A percentile compares a stretch with the other conserved stretches of the same genome.
phyloP scores from a whole-genome alignment of 1,140 invertebrate genomes.

The Riptortus pedestris region DNA sequence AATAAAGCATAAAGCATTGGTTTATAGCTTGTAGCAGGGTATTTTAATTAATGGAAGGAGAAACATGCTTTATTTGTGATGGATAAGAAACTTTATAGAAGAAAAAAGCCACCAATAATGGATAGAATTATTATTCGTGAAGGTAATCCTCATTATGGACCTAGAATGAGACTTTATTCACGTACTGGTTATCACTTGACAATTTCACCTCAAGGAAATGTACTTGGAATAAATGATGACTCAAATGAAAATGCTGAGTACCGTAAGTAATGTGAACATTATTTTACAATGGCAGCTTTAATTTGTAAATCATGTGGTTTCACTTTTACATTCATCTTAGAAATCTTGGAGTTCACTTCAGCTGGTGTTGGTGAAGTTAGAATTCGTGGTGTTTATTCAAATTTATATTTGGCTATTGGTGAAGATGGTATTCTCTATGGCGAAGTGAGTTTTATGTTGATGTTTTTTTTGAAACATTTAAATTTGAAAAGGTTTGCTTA shows the following conservation, averaged over 20 bases:
- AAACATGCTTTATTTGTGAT: no score
- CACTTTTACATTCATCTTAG: conserved; percentile 38
- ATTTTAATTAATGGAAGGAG: no score
- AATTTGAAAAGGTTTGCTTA: no score
- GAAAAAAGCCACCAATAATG: background rate
- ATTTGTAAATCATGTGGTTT: background rate
- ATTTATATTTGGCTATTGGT: conserved; percentile 50
- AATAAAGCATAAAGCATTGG: no score
- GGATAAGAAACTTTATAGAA: no score
- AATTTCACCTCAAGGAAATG: conserved; percentile 43
- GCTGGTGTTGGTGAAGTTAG: conserved; percentile 44
- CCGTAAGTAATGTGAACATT: background rate
- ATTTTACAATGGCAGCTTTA: background rate
- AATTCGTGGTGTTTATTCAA: conserved; percentile 46
- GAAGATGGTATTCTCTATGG: conserved; percentile 49
- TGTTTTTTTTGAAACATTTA: no score
- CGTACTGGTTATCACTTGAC: conserved; percentile 46
- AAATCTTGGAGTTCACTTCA: conserved; percentile 44
- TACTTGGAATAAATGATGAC: conserved; percentile 42
- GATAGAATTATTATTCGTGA: background rate
- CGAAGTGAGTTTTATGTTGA: conserved; percentile 43
- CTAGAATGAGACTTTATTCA: conserved; percentile 44
- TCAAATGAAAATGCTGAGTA: conserved; percentile 45
- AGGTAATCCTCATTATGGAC: conserved; percentile 32
- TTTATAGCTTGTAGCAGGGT: no score